Evolutionary conservation across 1,140 invertebrate species (phyloP).

Genomic region (Stegodyphus mimosarum): DNA sequence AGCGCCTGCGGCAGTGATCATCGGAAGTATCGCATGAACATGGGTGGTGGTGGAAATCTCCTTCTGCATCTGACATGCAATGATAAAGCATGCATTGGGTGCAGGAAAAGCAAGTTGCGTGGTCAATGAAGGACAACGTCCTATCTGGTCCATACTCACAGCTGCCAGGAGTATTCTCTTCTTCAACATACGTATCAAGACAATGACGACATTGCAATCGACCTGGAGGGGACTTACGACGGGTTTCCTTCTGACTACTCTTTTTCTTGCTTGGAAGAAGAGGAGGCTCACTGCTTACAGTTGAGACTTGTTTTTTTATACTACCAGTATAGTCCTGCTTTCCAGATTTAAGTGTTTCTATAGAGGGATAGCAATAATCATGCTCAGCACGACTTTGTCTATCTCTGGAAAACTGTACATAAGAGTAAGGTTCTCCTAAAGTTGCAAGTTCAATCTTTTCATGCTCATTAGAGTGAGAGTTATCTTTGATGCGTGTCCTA

Average conservation of each 20-base stretch:
- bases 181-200: slow-evolving; percentile 73
- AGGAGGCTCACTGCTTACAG: slow-evolving; percentile 57
- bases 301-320: slow-evolving; percentile 70
- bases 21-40: slow-evolving; percentile 77
- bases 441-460: slow-evolving; percentile 63
- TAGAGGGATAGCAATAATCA: slow-evolving; percentile 84
- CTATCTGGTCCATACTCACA: slow-evolving; percentile 91
- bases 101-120: slow-evolving; percentile 80
- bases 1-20: slow-evolving; percentile 75
- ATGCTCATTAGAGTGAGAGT: slow-evolving; percentile 49
- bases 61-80: slow-evolving; percentile 86
- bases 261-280: slow-evolving; percentile 75
- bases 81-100: slow-evolving; percentile 91
- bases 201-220: slow-evolving; percentile 69
- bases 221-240: slow-evolving; percentile 43
- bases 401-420: slow-evolving; percentile 81
- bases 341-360: slow-evolving; percentile 70
- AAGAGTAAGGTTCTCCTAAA: slow-evolving; percentile 78
- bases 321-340: slow-evolving; percentile 71
- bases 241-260: slow-evolving; percentile 35
- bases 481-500: neutral
- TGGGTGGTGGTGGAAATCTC: slow-evolving; percentile 79
- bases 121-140: slow-evolving; percentile 82
- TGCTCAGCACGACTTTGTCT: slow-evolving; percentile 72
- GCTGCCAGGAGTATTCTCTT: slow-evolving; percentile 82